phyloP scores from a whole-genome alignment of 2,797 vertebrate species.

The Danio albolineatus region DNA sequence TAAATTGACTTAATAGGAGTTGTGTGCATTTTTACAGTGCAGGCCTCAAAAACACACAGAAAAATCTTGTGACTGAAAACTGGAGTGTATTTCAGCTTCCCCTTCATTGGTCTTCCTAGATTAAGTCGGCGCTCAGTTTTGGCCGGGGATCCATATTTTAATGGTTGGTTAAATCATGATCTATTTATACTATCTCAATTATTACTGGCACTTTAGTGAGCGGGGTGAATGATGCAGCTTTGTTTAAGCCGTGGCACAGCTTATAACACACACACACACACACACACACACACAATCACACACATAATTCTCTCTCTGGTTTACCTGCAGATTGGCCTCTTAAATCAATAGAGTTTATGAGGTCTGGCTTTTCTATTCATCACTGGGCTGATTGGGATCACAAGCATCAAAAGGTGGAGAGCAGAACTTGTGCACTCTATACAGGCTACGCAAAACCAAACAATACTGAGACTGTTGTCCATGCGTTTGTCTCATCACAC shows the following conservation, averaged over 20 bases:
- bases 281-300: slow-evolving; percentile 5
- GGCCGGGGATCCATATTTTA: slow-evolving; percentile 23
- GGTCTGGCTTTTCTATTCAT: slow-evolving; percentile 71
- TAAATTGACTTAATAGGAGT: too few species aligned
- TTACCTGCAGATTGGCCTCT: slow-evolving; percentile 43
- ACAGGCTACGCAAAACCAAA: too few species aligned
- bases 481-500: too few species aligned
- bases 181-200: slow-evolving; percentile 81
- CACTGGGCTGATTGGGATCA: slow-evolving; percentile 63
- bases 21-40: too few species aligned
- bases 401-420: slow-evolving; percentile 60
- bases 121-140: slow-evolving; percentile 24
- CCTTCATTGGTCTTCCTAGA: slow-evolving; percentile 14
- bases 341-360: slow-evolving; percentile 73
- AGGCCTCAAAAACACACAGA: too few species aligned
- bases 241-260: slow-evolving; percentile 64
- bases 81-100: slow-evolving; percentile 26
- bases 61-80: neutral
- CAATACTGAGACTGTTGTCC: too few species aligned
- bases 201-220: slow-evolving; percentile 77
- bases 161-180: slow-evolving; percentile 73
- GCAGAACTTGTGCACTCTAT: neutral
- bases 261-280: slow-evolving; percentile 54
- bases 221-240: slow-evolving; percentile 75
- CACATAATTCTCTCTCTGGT: slow-evolving; percentile 60